Percentiles rank a stretch among this genome's conserved stretches.
Conservation (phyloP, 2,113 vertebrate genomes). For the Butastur rufipennis region DNA sequence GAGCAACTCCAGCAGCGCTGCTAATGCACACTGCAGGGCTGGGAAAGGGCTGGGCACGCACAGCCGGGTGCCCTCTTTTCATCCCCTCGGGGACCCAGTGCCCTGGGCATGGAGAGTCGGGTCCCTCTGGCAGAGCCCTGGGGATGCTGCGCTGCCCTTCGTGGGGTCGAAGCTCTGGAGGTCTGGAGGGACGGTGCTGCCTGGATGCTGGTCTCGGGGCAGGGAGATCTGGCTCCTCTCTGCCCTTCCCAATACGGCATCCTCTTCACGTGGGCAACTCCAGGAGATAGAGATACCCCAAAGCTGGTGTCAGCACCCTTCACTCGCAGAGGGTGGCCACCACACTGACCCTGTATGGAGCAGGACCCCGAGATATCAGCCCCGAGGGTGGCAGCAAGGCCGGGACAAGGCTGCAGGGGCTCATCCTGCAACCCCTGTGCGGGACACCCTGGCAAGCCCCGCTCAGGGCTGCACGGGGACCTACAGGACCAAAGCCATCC, state of each 20-base stretch:
- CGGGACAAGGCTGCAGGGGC: neutral
- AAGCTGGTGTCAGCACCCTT: neutral
- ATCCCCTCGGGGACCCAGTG: rapidly evolving
- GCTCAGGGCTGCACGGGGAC: neutral
- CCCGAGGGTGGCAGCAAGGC: neutral
- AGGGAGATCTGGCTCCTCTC: neutral
- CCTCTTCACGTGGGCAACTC: rapidly evolving
- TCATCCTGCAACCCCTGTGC: neutral
- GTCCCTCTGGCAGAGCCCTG: neutral
- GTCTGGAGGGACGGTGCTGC: neutral
- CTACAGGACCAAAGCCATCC: neutral
- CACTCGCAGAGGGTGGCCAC: neutral
- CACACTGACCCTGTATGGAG: rapidly evolving
- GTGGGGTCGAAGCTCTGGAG: rapidly evolving
- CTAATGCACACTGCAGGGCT: neutral
- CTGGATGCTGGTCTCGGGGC: rapidly evolving
- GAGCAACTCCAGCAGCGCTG: constrained; percentile 53
- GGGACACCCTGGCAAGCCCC: neutral
- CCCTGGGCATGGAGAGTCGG: rapidly evolving
- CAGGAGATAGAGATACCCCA: neutral
- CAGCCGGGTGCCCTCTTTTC: neutral
- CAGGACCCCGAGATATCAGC: neutral
- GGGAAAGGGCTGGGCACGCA: neutral
- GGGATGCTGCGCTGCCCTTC: neutral
- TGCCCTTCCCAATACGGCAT: rapidly evolving